Evolutionary conservation across 2,113 vertebrate genomes (phyloP).

Genomic region (Chloroceryle aenea): DNA sequence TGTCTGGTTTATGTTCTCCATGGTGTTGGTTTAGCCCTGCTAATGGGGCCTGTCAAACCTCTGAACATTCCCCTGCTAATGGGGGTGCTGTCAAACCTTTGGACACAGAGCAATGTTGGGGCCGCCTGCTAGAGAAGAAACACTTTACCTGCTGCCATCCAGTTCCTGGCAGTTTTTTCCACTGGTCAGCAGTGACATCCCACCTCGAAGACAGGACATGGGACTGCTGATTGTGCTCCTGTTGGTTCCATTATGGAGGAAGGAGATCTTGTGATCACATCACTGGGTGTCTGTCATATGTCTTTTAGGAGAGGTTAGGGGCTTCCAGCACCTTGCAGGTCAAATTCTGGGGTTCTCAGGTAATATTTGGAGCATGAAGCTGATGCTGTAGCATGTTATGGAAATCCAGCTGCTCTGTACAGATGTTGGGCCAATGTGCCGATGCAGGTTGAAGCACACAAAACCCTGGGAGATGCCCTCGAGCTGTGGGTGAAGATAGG

Average conservation of each 20-base stretch:
- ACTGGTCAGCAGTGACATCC: neutral
- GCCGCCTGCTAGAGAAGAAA: neutral
- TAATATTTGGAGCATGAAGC: neutral
- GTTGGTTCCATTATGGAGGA: neutral
- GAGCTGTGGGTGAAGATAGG: accelerated
- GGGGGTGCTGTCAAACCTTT: neutral
- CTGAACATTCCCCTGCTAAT: too few relatives aligned
- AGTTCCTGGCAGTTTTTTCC: neutral
- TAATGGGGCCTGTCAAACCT: neutral
- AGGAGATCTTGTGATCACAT: neutral
- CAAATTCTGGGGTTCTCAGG: neutral
- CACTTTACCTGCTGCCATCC: neutral
- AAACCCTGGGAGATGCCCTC: neutral
- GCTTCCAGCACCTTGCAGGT: neutral
- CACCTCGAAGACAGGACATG: neutral
- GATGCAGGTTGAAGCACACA: neutral
- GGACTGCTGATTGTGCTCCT: neutral
- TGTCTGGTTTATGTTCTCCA: neutral
- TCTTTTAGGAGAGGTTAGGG: neutral
- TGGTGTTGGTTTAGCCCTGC: neutral
- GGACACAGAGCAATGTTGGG: accelerated
- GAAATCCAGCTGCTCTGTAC: neutral
- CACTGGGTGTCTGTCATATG: neutral
- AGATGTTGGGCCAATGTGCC: neutral
- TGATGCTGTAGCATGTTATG: neutral